These are phyloP conservation scores for Drosophila nr. perissopoda DNA, from an alignment of 2,888 invertebrate species.

Conservation along the genomic window DNA sequence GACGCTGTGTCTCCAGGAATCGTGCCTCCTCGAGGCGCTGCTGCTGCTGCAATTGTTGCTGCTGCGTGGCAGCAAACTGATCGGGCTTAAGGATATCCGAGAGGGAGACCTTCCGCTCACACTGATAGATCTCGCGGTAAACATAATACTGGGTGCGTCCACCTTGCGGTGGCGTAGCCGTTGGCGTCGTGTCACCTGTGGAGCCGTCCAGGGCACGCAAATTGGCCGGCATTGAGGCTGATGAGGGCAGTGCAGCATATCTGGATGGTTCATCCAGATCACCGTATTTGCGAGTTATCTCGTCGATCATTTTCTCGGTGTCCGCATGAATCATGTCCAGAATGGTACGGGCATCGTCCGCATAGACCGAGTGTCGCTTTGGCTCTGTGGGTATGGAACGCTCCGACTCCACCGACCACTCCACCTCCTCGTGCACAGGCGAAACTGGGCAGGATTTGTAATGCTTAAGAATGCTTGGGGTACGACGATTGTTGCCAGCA, in stretches of 20 bases:
- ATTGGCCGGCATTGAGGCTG: slow-evolving; percentile 82
- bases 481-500: slow-evolving; percentile 82
- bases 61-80: slow-evolving; percentile 82
- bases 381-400: slow-evolving; percentile 77
- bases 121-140: slow-evolving; percentile 86
- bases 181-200: slow-evolving; percentile 85
- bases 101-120: slow-evolving; percentile 87
- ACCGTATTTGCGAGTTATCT: slow-evolving; percentile 88
- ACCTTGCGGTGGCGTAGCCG: slow-evolving; percentile 79
- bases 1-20: slow-evolving; percentile 87
- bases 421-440: slow-evolving; percentile 92
- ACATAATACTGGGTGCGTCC: slow-evolving; percentile 92
- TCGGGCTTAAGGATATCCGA: slow-evolving; percentile 86
- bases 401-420: slow-evolving; percentile 86
- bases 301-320: slow-evolving; percentile 88
- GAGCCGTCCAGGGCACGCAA: slow-evolving; percentile 61
- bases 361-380: slow-evolving; percentile 85
- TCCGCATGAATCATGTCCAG: slow-evolving; percentile 88
- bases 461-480: slow-evolving; percentile 87
- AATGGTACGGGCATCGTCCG: slow-evolving; percentile 86
- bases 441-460: slow-evolving; percentile 93
- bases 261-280: slow-evolving; percentile 85
- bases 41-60: slow-evolving; percentile 54
- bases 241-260: slow-evolving; percentile 66
- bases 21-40: slow-evolving; percentile 81